phyloP scores from a whole-genome alignment of 2,113 vertebrate genomes.

The Illadopsis cleaveri region DNA sequence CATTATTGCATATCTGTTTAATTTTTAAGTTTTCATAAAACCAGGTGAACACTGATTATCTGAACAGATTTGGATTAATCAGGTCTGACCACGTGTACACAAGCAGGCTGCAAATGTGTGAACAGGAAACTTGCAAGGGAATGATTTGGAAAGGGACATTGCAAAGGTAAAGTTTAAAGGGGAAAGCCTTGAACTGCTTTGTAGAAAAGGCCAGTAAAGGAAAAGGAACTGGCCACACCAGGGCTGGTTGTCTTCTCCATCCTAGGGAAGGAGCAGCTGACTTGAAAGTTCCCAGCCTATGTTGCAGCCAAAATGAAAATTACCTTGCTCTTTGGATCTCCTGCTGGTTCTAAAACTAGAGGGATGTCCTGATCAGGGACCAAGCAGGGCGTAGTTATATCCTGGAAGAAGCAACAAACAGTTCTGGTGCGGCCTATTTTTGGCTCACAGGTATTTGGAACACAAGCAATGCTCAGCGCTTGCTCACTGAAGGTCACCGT shows the following conservation, averaged over 20 bases:
- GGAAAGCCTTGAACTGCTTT: constrained; percentile 29
- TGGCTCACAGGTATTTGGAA: constrained; percentile 44
- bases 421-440: constrained; percentile 58
- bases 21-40: not conserved
- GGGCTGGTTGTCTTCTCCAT: constrained; percentile 18
- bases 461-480: not conserved
- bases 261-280: constrained; percentile 36
- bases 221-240: constrained; percentile 1
- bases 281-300: not conserved
- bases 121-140: constrained; percentile 37
- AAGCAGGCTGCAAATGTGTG: not conserved
- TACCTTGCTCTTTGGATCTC: constrained; percentile 63
- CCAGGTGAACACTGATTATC: not conserved
- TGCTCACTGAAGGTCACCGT: not conserved
- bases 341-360: constrained; percentile 68
- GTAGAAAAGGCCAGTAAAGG: constrained; percentile 43
- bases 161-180: constrained; percentile 16
- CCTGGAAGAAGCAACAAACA: constrained; percentile 75
- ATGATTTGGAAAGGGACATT: not conserved
- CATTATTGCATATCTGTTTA: constrained; percentile 26
- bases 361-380: constrained; percentile 66
- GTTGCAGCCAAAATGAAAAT: constrained; percentile 60
- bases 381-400: constrained; percentile 69
- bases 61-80: not conserved
- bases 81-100: not conserved